Conservation (phyloP, 2,797 vertebrate species). For the Peromyscus attwateri region DNA sequence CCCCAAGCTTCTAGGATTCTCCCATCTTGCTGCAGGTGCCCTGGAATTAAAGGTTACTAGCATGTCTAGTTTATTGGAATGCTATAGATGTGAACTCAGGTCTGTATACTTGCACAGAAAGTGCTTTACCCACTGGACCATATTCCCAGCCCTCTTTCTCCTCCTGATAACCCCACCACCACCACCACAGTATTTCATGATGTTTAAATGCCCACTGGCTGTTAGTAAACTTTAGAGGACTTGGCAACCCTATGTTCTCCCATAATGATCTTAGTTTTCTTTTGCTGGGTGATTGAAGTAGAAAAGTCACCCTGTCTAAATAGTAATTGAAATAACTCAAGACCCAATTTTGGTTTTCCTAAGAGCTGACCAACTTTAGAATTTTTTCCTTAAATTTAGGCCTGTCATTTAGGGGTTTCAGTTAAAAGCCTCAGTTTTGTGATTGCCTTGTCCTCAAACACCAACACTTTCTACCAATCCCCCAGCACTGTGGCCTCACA, state of each 20-base stretch:
- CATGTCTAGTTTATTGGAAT: not conserved
- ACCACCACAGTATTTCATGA: not conserved
- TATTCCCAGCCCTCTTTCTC: not conserved
- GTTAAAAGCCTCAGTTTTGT: not conserved
- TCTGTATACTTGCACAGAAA: not conserved
- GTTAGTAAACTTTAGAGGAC: constrained; percentile 2
- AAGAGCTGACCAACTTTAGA: not conserved
- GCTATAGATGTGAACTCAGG: no score
- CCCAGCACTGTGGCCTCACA: not conserved
- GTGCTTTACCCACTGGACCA: not conserved
- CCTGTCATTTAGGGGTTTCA: not conserved
- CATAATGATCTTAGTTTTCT: constrained; percentile 19
- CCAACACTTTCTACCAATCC: not conserved
- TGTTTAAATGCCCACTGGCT: constrained; percentile 10
- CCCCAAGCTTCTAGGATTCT: not conserved
- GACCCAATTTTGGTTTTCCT: not conserved
- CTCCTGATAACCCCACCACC: not conserved
- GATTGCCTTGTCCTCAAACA: constrained; percentile 9
- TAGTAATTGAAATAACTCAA: constrained; percentile 44
- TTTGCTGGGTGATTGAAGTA: not conserved
- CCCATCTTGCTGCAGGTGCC: no score
- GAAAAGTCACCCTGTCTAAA: not conserved
- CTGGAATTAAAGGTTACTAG: not conserved
- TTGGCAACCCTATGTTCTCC: not conserved
- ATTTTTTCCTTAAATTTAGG: not conserved